Base-by-base conservation (phyloP, 2,888 invertebrate genomes). In the Hydropsyche betteni region DNA sequence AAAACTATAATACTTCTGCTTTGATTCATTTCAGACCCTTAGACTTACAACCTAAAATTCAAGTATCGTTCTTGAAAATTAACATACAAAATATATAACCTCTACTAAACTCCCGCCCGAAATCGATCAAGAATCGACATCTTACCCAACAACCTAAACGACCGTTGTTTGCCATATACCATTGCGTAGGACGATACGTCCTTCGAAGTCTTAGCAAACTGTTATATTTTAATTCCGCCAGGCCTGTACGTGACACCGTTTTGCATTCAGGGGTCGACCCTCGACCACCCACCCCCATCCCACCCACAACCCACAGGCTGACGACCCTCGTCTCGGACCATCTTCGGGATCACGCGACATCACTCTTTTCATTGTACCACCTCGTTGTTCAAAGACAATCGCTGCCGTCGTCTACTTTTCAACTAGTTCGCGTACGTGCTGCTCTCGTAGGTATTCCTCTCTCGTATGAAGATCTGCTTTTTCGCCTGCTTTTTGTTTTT, bases 221-320 rank as follows among this genome's bases (percentile, higher is more conserved):
- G 75, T 75, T 75, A 75, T 70, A 70, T 75, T 75, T 75, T 75
- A 75, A 75, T 75, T 75, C 75, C 71, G 10, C 71, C 38, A 36
- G 75, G 64, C 71, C 70, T 50, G 71, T 50, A 75, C 75, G 75
- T 75, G 75, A 75, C 68, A 61, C 64, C 64, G 70, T 75, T 75
- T 75, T 75, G 75, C 75, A 75, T 75, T 75, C 75, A 72, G 72
- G 55, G 44, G 58, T 72, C 52, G 58, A 34, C 34, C 64, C 64
- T n/a, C 64, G 8, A 12, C 7, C 24, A 64, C 64, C 36, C 4
- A 33, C 36, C 36, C 64, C 6, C 55, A n/a, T 12, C 55, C 55
- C 55, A 55, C 16, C 55, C 55, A 55, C 16, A 14, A 55, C 16
- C n/a, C 55, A n/a, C 8, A n/a, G 5, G 44, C 58, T 36, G 36